Percentiles rank a stretch among this genome's conserved stretches.
phyloP scores from a whole-genome alignment of 2,113 vertebrate genomes.

The Apodemus speciosus region DNA sequence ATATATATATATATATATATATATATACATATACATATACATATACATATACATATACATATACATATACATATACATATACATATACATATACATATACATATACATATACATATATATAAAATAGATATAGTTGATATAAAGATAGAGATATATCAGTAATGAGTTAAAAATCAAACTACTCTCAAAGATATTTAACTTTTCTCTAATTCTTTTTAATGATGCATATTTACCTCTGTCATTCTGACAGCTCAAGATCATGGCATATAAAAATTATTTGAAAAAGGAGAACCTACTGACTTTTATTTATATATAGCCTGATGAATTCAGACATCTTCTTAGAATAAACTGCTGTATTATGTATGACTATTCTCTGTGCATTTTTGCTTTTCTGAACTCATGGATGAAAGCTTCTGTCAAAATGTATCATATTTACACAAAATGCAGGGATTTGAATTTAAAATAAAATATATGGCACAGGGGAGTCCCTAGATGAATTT shows the following conservation, averaged over 20 bases:
- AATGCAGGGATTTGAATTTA: conserved; percentile 57
- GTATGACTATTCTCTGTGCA: neutral
- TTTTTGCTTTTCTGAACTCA: conserved; percentile 43
- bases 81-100: too few species aligned
- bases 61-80: too few species aligned
- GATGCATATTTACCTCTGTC: neutral
- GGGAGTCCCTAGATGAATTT: conserved; percentile 34
- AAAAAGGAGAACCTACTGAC: neutral
- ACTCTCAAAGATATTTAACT: neutral
- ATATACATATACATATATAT: too few species aligned
- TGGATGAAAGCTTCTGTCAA: conserved; percentile 62
- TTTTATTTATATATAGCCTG: neutral
- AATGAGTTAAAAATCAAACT: neutral
- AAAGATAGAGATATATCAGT: neutral
- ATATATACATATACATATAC: too few species aligned
- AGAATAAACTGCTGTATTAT: conserved; percentile 47
- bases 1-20: too few species aligned
- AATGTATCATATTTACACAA: conserved; percentile 64
- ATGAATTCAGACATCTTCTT: neutral
- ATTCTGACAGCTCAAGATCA: neutral
- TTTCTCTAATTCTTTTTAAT: neutral
- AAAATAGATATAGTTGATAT: too few species aligned
- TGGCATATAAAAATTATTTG: neutral
- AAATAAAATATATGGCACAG: conserved; percentile 33
- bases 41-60: too few species aligned